phyloP scores from a whole-genome alignment of 2,113 vertebrate species.

The Peromyscus maniculatus region DNA sequence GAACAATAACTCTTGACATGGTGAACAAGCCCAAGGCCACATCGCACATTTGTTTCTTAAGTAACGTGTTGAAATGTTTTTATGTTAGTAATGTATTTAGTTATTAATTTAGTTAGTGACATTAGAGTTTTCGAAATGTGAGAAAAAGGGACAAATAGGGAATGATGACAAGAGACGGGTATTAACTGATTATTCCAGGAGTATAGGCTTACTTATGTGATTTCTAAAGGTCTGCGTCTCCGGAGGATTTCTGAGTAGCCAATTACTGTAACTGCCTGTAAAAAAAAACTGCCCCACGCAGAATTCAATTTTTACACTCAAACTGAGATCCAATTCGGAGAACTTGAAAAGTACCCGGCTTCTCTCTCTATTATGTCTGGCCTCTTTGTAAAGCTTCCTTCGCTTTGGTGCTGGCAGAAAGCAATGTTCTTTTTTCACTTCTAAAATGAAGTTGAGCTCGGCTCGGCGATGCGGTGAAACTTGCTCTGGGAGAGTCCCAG shows the following conservation, averaged over 20 bases:
- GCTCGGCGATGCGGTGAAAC: not conserved
- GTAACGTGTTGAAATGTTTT: not conserved
- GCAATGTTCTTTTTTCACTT: slow-evolving; percentile 26
- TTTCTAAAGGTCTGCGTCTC: not conserved
- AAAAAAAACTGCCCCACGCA: not conserved
- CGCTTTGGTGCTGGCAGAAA: not conserved
- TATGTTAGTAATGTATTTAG: not conserved
- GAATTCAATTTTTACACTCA: not conserved
- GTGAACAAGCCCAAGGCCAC: not conserved
- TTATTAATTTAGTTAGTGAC: not conserved
- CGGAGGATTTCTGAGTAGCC: not conserved
- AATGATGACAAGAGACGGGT: not conserved
- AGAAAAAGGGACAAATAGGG: not conserved
- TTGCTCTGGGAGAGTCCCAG: not conserved
- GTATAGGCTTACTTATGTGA: not conserved
- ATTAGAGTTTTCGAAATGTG: slow-evolving; percentile 10
- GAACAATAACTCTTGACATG: not conserved
- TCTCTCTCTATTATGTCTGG: not conserved
- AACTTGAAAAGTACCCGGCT: slow-evolving; percentile 14
- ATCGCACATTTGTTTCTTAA: not conserved
- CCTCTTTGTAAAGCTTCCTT: not conserved
- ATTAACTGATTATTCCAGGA: not conserved
- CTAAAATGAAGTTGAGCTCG: not conserved
- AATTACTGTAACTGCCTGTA: not conserved
- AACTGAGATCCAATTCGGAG: not conserved